Evolutionary conservation across 1,140 invertebrate species (phyloP), one percentile per base, ranked within the genome.

Genomic region (Homalodisca vitripennis): DNA sequence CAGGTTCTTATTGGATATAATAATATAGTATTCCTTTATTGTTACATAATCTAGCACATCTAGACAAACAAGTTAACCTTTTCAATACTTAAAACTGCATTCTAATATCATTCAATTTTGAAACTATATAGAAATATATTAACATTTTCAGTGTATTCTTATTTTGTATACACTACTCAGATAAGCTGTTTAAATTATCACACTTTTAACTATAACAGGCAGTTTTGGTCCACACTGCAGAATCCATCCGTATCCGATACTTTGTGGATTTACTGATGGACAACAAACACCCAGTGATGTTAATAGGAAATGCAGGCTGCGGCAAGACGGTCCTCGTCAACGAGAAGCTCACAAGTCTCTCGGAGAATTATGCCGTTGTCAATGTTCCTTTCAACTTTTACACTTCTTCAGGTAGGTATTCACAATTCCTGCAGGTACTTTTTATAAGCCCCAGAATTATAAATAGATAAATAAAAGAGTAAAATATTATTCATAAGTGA

Each of bases 351-450:
- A 71, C 86, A 79, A 72, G 84, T 46, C 81, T 98, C 48, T 85
- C 92, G 67, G 95, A 98, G 78, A 92, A 90, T 75, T 97, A 91
- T 80, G 89, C 92, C 10, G 85, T 98, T 1, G 85, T 93, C 22
- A 97, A 96, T 74, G 90, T 98, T 27, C 94, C 96, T 3, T 98
- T 98, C 77, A 98, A 98, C 80, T 98, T 95, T 79, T 98, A 98
- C 79, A 98, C 96, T 1, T 91, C 93, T 0, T 97, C 95, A 51
- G 80, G 80, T 80, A 73, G 70, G n/a, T n/a, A n/a, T n/a, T n/a
- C n/a, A n/a, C n/a, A n/a, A n/a, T n/a, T n/a, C n/a, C n/a, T n/a
- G n/a, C n/a, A n/a, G n/a, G n/a, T n/a, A n/a, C n/a, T n/a, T n/a
- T n/a, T n/a, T n/a, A n/a, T n/a, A n/a, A n/a, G n/a, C n/a, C n/a